A percentile compares a stretch with the other conserved stretches of the same genome.
phyloP scores from a whole-genome alignment of 2,113 vertebrate species.

The Vulpes vulpes region DNA sequence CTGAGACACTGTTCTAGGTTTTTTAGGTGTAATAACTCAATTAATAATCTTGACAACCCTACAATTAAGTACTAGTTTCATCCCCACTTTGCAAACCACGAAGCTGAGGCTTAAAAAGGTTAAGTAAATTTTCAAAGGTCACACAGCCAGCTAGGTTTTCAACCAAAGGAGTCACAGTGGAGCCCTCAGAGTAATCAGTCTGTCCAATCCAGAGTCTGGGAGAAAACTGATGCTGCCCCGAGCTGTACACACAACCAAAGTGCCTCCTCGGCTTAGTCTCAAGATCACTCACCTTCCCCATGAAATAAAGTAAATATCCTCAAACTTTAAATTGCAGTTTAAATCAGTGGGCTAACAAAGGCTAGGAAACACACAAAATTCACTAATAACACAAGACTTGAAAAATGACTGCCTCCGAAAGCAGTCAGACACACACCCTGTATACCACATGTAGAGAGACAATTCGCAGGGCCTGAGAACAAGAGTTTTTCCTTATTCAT shows the following conservation, averaged over 20 bases:
- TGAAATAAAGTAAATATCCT: neutral
- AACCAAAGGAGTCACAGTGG: neutral
- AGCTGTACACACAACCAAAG: neutral
- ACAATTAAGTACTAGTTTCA: neutral
- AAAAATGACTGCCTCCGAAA: neutral
- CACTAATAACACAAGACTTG: neutral
- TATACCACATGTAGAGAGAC: neutral
- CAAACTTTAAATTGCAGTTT: neutral
- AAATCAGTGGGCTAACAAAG: slow-evolving; percentile 13
- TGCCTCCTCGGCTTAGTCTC: fast-evolving
- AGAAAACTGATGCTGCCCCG: neutral
- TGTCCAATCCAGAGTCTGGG: neutral
- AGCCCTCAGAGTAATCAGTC: neutral
- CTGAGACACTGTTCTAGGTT: neutral
- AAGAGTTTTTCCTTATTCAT: neutral
- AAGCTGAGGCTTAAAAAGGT: neutral
- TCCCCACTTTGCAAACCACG: neutral
- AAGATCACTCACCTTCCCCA: neutral
- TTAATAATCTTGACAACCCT: neutral
- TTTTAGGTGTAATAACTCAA: neutral
- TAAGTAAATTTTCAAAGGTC: neutral
- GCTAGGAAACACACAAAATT: slow-evolving; percentile 47
- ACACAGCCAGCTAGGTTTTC: neutral
- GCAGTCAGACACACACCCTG: neutral
- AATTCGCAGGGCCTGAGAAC: neutral